phyloP scores from a whole-genome alignment of 1,140 invertebrate species.

The Trichomalopsis sarcophagae region DNA sequence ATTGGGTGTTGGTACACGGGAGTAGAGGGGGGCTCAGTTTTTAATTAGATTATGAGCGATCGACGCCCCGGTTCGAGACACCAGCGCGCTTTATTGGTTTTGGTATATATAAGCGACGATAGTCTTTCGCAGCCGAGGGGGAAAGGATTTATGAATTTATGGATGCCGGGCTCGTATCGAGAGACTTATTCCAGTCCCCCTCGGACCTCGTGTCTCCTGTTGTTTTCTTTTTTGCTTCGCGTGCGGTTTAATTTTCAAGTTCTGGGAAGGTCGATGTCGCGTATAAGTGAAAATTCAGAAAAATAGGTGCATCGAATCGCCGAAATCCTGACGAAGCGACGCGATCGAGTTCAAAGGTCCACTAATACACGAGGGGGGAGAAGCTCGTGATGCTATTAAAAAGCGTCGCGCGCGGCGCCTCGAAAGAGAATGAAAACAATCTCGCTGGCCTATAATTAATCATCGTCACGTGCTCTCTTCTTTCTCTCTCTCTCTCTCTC shows the following conservation, averaged over 20 bases:
- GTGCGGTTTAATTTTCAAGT: not conserved
- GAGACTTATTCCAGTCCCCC: conserved; percentile 41
- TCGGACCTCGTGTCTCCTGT: not conserved
- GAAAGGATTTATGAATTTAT: conserved; percentile 55
- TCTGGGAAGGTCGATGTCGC: too few relatives aligned
- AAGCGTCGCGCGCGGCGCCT: not conserved
- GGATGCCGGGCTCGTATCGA: conserved; percentile 48
- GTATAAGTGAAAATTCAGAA: not conserved
- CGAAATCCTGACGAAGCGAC: conserved; percentile 35
- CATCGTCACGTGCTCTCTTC: conserved; percentile 35
- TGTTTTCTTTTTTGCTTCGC: not conserved
- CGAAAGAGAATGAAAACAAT: conserved; percentile 46
- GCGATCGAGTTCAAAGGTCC: not conserved
- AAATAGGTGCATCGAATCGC: not conserved
- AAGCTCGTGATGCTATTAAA: not conserved
- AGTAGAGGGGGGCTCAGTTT: conserved; percentile 44
- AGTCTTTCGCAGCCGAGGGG: conserved; percentile 27
- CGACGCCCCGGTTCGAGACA: conserved; percentile 48
- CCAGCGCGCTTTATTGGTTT: conserved; percentile 55
- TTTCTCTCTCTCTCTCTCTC: not conserved
- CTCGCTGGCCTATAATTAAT: conserved; percentile 44
- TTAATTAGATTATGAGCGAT: conserved; percentile 67
- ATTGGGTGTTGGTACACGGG: not conserved
- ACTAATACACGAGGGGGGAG: not conserved
- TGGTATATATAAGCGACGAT: conserved; percentile 45